phyloP scores from a whole-genome alignment of 2,113 vertebrate species.

The Sander vitreus region DNA sequence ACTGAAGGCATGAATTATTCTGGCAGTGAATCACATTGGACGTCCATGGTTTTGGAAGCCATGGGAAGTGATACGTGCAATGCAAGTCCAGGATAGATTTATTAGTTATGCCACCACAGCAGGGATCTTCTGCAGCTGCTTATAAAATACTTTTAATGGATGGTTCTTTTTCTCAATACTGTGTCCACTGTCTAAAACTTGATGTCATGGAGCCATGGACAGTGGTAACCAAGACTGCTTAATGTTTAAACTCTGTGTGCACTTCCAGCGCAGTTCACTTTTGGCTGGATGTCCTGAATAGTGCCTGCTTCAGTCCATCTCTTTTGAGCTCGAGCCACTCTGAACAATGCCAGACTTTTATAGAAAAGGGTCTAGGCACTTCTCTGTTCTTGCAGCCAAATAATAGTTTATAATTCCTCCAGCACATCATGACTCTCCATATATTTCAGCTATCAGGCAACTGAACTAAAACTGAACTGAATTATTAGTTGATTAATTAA shows the following conservation, averaged over 20 bases:
- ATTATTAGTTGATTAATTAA: neutral
- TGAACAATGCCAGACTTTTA: conserved; percentile 31
- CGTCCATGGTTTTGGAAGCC: conserved; percentile 15
- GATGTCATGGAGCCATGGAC: neutral
- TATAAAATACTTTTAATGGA: conserved; percentile 37
- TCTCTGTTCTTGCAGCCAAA: conserved; percentile 16
- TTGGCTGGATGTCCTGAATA: conserved; percentile 21
- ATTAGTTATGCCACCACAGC: conserved; percentile 37
- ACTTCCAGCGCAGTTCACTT: conserved; percentile 4
- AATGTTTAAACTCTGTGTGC: conserved; percentile 11
- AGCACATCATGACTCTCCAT: too few species aligned
- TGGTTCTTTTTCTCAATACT: conserved; percentile 1
- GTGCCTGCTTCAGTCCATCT: conserved; percentile 33
- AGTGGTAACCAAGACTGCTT: neutral
- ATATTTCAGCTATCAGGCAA: neutral
- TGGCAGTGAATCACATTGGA: conserved; percentile 24
- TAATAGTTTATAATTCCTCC: neutral
- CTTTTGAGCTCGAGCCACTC: conserved; percentile 18
- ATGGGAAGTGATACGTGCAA: conserved; percentile 15
- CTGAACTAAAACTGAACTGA: neutral
- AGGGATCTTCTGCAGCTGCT: conserved; percentile 13
- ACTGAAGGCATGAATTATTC: conserved; percentile 52
- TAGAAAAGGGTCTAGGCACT: conserved; percentile 4
- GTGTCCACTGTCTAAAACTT: conserved; percentile 2
- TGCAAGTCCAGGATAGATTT: conserved; percentile 18